These are phyloP conservation scores for Illadopsis cleaveri DNA, from an alignment of 2,113 vertebrate genomes.

Conservation along the genomic window DNA sequence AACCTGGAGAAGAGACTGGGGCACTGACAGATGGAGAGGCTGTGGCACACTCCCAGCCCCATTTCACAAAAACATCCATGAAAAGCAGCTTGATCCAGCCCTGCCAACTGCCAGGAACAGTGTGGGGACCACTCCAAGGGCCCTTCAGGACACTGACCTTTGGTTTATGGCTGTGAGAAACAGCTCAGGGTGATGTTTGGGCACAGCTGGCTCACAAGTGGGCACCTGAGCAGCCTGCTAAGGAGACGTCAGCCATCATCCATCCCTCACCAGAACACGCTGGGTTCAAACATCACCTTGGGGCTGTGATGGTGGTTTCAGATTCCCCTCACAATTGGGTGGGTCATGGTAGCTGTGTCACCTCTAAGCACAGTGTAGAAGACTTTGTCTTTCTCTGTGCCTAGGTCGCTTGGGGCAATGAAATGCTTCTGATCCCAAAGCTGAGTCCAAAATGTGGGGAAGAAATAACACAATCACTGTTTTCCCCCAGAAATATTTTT, in stretches of 20 bases:
- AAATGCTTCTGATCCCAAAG: not conserved
- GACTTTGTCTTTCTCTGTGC: not conserved
- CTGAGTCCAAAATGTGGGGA: not conserved
- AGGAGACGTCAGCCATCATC: not conserved
- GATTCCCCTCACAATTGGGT: not conserved
- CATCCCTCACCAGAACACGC: not conserved
- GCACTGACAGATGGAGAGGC: not conserved
- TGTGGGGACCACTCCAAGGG: not conserved
- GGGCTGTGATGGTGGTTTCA: not conserved
- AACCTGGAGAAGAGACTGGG: not conserved
- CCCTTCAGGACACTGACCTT: not conserved
- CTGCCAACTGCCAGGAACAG: not conserved
- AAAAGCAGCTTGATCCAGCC: not conserved
- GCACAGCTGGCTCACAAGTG: not conserved
- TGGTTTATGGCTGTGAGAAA: not conserved
- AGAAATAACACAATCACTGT: not conserved
- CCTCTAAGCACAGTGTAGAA: not conserved
- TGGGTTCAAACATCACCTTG: not conserved
- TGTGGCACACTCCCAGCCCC: not conserved
- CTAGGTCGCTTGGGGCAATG: not conserved
- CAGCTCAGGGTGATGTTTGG: not conserved
- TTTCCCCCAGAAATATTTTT: not conserved
- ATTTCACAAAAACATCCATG: not conserved
- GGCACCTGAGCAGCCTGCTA: not conserved
- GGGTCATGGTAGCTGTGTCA: not conserved